A percentile compares a stretch with the other conserved stretches of the same genome.
Evolutionary conservation across 1,140 invertebrate species (phyloP).

Genomic region (Drosophila pruinosa): DNA sequence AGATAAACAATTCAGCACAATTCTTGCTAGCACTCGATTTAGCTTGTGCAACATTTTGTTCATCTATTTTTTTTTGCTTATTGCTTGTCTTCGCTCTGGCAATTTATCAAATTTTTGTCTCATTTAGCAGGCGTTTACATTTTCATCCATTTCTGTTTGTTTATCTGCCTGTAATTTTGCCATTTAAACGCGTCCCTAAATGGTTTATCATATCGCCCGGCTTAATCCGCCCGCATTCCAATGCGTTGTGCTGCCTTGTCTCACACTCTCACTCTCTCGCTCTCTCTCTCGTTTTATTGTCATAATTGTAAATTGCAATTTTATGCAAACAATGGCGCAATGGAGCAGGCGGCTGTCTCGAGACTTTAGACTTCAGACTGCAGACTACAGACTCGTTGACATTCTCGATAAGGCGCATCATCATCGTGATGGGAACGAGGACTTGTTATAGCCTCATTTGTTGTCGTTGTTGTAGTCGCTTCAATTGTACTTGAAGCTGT

Average conservation of each 20-base stretch:
- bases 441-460: constrained; percentile 64
- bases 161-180: constrained; percentile 37
- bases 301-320: constrained; percentile 82
- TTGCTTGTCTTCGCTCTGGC: neutral
- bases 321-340: constrained; percentile 76
- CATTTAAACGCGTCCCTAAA: constrained; percentile 46
- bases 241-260: constrained; percentile 5
- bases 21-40: constrained; percentile 18
- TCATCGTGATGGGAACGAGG: neutral
- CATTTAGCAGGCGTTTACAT: constrained; percentile 69
- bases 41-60: constrained; percentile 16
- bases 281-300: constrained; percentile 53
- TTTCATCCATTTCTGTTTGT: constrained; percentile 6
- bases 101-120: constrained; percentile 79
- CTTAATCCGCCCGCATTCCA: constrained; percentile 28
- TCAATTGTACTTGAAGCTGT: constrained; percentile 61
- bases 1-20: constrained; percentile 29
- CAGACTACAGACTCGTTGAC: constrained; percentile 48
- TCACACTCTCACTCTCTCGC: neutral
- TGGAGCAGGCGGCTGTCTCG: constrained; percentile 2
- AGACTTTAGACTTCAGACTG: constrained; percentile 7
- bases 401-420: constrained; percentile 61
- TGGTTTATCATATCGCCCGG: constrained; percentile 32
- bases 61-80: neutral
- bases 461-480: constrained; percentile 31